These are phyloP conservation scores for Brachionus asplanchnoidis DNA, from an alignment of 1,140 invertebrate genomes.

Conservation along the genomic window DNA sequence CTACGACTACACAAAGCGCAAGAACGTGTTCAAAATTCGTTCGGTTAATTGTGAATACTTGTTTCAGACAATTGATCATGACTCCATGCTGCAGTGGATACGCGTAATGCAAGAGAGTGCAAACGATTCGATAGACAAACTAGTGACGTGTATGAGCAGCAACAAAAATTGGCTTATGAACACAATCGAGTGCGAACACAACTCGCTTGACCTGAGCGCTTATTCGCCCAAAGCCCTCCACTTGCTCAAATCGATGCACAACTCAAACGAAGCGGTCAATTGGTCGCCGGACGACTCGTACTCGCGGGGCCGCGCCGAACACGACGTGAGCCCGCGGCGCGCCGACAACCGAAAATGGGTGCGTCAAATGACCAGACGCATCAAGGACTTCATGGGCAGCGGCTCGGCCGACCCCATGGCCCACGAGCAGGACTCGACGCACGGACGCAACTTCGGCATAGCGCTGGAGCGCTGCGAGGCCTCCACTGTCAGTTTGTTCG, in stretches of 20 bases:
- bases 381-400: slow-evolving; percentile 19
- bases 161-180: slow-evolving; percentile 29
- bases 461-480: slow-evolving; percentile 25
- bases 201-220: background rate
- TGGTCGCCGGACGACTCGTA: slow-evolving; percentile 29
- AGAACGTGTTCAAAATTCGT: slow-evolving; percentile 38
- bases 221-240: background rate
- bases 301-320: background rate
- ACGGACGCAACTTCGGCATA: slow-evolving; percentile 22
- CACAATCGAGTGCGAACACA: background rate
- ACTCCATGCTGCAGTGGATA: slow-evolving; percentile 34
- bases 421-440: background rate
- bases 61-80: slow-evolving; percentile 34
- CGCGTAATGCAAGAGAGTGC: background rate
- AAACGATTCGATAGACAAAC: background rate
- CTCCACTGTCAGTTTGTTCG: background rate
- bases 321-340: background rate
- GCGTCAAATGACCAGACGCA: slow-evolving; percentile 25
- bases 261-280: background rate
- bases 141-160: slow-evolving; percentile 1
- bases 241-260: background rate
- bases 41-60: slow-evolving; percentile 34
- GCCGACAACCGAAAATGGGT: slow-evolving; percentile 19
- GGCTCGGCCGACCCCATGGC: background rate
- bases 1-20: slow-evolving; percentile 32